phyloP scores from a whole-genome alignment of 2,113 vertebrate species.

The Eudyptes chrysolophus region DNA sequence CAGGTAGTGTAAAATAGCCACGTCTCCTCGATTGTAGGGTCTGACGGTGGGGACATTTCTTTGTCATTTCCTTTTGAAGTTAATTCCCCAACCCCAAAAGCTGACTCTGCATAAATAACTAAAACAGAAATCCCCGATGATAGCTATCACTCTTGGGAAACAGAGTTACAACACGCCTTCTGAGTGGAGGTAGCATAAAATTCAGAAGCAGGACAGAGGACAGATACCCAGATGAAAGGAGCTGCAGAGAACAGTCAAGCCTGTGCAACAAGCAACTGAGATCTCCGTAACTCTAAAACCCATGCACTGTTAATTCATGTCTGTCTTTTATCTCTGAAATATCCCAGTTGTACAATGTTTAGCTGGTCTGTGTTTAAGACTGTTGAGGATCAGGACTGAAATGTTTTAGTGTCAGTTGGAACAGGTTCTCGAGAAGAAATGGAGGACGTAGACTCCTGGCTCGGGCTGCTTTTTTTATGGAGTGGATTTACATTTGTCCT shows the following conservation, averaged over 20 bases:
- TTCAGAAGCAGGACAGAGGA: neutral
- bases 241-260: neutral
- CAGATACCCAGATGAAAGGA: neutral
- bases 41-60: fast-evolving
- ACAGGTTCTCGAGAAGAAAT: neutral
- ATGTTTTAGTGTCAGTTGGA: neutral
- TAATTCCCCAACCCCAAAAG: neutral
- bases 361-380: neutral
- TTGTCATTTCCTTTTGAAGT: neutral
- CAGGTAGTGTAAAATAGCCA: neutral
- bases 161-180: neutral
- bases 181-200: neutral
- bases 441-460: neutral
- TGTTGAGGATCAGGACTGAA: neutral
- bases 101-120: neutral
- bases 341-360: neutral
- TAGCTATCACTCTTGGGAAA: neutral
- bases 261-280: neutral
- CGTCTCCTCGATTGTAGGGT: no score
- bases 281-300: neutral
- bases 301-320: neutral
- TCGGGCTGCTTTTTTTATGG: neutral
- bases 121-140: neutral
- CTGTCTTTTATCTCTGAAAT: neutral
- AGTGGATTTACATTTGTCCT: neutral